Percentiles rank a stretch among this genome's conserved stretches.
These are phyloP conservation scores for Carettochelys insculpta DNA, from an alignment of 2,113 vertebrate genomes.

Conservation along the genomic window DNA sequence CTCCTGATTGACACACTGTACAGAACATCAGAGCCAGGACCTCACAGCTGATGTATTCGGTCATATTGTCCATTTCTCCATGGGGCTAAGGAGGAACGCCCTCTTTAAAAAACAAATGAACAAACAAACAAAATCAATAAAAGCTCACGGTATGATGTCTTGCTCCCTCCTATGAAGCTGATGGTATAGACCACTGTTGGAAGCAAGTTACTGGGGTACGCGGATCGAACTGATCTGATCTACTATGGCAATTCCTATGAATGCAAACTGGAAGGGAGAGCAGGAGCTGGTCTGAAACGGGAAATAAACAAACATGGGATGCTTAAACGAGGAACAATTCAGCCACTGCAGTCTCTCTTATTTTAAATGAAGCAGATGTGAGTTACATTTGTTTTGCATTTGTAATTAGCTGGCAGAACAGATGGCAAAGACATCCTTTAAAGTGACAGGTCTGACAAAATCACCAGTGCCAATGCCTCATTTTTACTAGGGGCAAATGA, in stretches of 20 bases:
- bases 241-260: not conserved
- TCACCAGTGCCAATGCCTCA: constrained; percentile 62
- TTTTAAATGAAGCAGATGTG: constrained; percentile 72
- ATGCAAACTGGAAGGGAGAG: not conserved
- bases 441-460: constrained; percentile 67
- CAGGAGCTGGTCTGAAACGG: constrained; percentile 51
- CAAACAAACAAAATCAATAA: too few species aligned
- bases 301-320: constrained; percentile 71
- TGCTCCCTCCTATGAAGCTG: not conserved
- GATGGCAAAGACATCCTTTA: constrained; percentile 72
- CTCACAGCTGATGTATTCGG: not conserved
- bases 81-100: accelerated
- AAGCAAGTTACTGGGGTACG: not conserved
- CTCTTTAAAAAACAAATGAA: not conserved
- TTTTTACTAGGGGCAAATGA: constrained; percentile 46
- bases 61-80: not conserved
- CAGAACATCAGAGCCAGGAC: not conserved
- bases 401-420: constrained; percentile 72
- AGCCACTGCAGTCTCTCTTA: constrained; percentile 66
- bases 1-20: not conserved
- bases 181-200: not conserved
- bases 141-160: accelerated
- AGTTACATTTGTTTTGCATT: constrained; percentile 72
- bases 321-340: constrained; percentile 67
- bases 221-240: not conserved